phyloP scores from a whole-genome alignment of 2,113 vertebrate species.

The Saimiri boliviensis region DNA sequence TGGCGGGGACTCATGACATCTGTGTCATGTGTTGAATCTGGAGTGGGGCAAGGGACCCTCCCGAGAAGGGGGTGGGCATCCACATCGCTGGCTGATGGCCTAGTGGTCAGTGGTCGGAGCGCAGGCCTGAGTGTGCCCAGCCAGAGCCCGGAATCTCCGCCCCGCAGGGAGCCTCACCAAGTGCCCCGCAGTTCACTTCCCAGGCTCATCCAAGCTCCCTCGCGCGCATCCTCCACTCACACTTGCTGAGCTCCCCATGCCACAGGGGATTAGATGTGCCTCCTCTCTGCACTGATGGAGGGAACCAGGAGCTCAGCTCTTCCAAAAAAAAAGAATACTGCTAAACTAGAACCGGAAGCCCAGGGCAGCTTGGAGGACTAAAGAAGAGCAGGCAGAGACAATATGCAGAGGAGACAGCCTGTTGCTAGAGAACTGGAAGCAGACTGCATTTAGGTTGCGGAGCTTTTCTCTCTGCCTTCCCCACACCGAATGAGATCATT shows the following conservation, averaged over 20 bases:
- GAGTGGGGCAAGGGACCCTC: background rate
- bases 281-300: too few species aligned
- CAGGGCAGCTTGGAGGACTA: background rate
- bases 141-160: fast-evolving
- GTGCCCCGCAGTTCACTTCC: background rate
- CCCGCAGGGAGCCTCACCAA: background rate
- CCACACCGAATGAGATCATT: background rate
- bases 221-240: fast-evolving
- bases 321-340: background rate
- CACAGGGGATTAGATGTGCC: background rate
- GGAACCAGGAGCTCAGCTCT: background rate
- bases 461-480: background rate
- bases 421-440: background rate
- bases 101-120: background rate
- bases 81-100: background rate
- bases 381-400: background rate
- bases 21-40: constrained; percentile 31
- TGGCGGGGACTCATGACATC: constrained; percentile 45
- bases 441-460: fast-evolving
- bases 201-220: background rate
- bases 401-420: background rate
- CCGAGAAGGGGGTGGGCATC: background rate
- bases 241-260: background rate
- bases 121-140: background rate
- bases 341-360: background rate